These are phyloP conservation scores for Hesperophylax magnus DNA, from an alignment of 1,140 invertebrate species.

Conservation along the genomic window DNA sequence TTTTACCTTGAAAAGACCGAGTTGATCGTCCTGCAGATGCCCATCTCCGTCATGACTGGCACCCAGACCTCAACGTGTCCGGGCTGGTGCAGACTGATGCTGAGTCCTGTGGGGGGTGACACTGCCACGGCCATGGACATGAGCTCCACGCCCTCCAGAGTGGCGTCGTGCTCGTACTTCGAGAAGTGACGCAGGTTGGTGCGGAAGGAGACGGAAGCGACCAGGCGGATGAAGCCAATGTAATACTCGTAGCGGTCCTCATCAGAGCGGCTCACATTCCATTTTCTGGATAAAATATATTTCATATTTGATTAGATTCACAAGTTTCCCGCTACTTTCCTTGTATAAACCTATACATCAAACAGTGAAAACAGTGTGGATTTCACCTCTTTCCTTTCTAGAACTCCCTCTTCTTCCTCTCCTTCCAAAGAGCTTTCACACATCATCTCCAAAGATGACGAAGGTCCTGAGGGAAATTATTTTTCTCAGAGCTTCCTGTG, in stretches of 20 bases:
- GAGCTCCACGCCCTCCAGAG: constrained; percentile 67
- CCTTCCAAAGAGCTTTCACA: no score
- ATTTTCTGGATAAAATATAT: constrained; percentile 52
- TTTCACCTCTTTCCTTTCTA: no score
- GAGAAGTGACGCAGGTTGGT: constrained; percentile 69
- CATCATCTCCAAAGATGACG: no score
- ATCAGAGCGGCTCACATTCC: constrained; percentile 64
- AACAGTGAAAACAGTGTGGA: no score
- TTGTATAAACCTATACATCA: no score
- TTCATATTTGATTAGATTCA: no score
- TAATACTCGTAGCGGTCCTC: constrained; percentile 68
- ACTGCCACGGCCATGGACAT: constrained; percentile 66
- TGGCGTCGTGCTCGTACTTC: constrained; percentile 68
- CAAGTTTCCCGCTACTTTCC: no score
- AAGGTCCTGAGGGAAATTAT: no score
- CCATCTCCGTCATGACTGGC: constrained; percentile 71
- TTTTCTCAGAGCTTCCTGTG: no score
- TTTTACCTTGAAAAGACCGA: constrained; percentile 65
- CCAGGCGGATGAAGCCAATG: constrained; percentile 68
- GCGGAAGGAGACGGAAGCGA: constrained; percentile 70
- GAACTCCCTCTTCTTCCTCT: no score
- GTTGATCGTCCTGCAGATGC: constrained; percentile 71
- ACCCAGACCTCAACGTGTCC: constrained; percentile 64
- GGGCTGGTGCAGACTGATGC: constrained; percentile 24
- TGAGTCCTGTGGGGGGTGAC: constrained; percentile 55